Evolutionary conservation across 2,113 vertebrate species (phyloP), one percentile per base, ranked within the genome.

Genomic region (Dicerorhinus sumatrensis): DNA sequence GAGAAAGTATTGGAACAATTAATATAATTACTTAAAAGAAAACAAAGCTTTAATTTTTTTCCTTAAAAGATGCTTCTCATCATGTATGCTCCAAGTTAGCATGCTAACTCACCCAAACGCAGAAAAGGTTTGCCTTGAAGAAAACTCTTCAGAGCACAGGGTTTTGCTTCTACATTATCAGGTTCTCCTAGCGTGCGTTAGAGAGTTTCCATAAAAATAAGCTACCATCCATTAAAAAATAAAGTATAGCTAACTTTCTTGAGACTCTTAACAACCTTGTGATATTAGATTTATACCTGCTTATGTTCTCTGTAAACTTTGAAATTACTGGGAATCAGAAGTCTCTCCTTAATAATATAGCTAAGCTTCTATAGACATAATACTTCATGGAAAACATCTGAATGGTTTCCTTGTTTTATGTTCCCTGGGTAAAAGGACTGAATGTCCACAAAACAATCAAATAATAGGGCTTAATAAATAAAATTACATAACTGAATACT

Each of bases 211-310:
- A 75, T 60, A 76, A 90, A 92, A 92, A 79, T 56, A 95, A 91
- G 62, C 1, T 67, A 33, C 5, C 23, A 70, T 33, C 11, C 65
- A 46, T 92, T 39, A 20, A 86, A 70, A 58, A 60, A 54, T 16
- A 96, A 97, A 75, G 16, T 14, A 93, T 2, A 63, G n/a, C 16
- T 90, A 51, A 96, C 27, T 65, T 87, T 77, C 11, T 33, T 31
- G 85, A 33, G 21, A 79, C 9, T 73, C 13, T 51, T 42, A 54
- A 95, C 2, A 84, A n/a, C 33, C 56, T 12, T 6, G 46, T 58
- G 25, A 88, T 51, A 65, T 21, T 79, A 60, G 51, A 63, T 39
- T 73, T 31, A 31, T 72, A 91, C 25, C 36, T 84, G 11, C 13
- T 96, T 82, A 39, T 70, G 60, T 33, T 83, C 13, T 67, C 29